A percentile compares a stretch with the other conserved stretches of the same genome.
Evolutionary conservation across 1,140 invertebrate genomes (phyloP).

Genomic region (Tetraneura akinire): DNA sequence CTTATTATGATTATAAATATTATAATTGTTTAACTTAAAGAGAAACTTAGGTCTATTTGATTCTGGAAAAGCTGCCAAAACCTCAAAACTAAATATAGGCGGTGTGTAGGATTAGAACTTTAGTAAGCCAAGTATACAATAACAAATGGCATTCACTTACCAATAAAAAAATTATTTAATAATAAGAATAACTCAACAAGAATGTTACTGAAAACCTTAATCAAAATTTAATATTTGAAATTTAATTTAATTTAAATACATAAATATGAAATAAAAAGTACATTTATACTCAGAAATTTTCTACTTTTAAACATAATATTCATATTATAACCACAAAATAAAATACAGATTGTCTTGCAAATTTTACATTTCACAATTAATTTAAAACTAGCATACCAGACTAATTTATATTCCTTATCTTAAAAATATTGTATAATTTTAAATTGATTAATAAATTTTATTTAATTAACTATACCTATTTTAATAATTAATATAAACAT

Average conservation of each 20-base stretch:
- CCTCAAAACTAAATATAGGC: constrained; percentile 44
- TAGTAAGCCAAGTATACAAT: constrained; percentile 38
- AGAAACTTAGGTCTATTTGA: neutral
- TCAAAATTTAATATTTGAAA: neutral
- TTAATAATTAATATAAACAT: no score
- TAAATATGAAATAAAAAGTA: neutral
- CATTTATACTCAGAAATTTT: neutral
- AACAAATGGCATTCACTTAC: constrained; percentile 31
- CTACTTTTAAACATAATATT: no score
- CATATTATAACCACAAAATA: no score
- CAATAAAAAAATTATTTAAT: constrained; percentile 35
- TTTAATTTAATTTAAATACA: neutral
- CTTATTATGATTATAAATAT: constrained; percentile 4
- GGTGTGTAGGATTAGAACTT: constrained; percentile 38
- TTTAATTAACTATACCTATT: no score
- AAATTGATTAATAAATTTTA: no score
- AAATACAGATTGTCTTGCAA: no score
- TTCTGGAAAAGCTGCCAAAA: constrained; percentile 46
- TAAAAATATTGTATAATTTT: no score
- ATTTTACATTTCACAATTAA: neutral
- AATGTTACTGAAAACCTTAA: neutral
- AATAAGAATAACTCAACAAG: no score
- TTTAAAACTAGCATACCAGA: neutral
- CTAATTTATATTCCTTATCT: neutral
- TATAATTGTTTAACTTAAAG: constrained; percentile 17